Evolutionary conservation across 2,113 vertebrate genomes (phyloP).

Genomic region (Paradoxurus hermaphroditus): DNA sequence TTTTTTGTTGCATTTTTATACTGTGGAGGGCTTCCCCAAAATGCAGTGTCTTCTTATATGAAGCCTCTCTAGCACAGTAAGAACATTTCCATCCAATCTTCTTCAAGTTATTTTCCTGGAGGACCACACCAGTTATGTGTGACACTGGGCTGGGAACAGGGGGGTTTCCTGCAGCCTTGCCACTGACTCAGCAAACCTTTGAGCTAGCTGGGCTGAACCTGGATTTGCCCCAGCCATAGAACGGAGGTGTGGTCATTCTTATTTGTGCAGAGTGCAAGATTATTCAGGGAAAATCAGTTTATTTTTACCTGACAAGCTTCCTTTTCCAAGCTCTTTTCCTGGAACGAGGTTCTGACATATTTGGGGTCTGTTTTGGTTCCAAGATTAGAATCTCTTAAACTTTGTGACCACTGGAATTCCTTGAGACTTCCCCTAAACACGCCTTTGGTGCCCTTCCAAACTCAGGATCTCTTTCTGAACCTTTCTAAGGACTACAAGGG

Average conservation of each 20-base stretch:
- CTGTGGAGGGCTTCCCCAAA: neutral
- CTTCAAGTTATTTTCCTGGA: neutral
- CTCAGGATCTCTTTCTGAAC: neutral
- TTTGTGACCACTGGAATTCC: neutral
- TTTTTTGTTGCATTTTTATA: neutral
- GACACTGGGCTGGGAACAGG: neutral
- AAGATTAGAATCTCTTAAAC: neutral
- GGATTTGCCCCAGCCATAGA: neutral
- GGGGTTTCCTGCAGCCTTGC: neutral
- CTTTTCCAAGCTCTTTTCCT: slow-evolving; percentile 4
- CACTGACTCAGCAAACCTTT: neutral
- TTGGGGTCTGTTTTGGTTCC: neutral
- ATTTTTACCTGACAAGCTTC: slow-evolving; percentile 5
- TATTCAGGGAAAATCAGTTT: neutral
- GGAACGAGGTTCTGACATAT: neutral
- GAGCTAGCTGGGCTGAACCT: neutral
- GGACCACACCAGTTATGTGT: neutral
- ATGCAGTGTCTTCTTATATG: neutral
- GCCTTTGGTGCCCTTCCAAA: neutral
- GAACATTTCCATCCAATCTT: neutral
- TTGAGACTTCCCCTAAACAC: neutral
- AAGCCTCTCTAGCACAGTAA: neutral
- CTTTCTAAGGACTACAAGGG: neutral
- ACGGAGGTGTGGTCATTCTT: neutral
- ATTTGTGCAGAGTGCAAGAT: neutral